These are phyloP conservation scores for Lissonota sp. DNA, from an alignment of 2,888 invertebrate genomes.

Conservation along the genomic window DNA sequence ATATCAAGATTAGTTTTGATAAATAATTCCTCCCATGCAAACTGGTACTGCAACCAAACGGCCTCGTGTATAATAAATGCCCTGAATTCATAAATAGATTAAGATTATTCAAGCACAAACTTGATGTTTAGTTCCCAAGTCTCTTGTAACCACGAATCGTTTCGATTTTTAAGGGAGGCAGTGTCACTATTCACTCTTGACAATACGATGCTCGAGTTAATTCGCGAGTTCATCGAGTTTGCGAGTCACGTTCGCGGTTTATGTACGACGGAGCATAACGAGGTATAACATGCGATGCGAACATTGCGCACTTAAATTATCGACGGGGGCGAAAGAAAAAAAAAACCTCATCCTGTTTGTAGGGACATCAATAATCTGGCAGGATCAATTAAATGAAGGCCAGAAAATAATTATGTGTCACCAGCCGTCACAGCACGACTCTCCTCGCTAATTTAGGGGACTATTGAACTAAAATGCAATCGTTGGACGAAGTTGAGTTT, in stretches of 20 bases:
- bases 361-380: background rate
- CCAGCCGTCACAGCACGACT: too few species aligned
- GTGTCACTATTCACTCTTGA: constrained; percentile 59
- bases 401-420: too few species aligned
- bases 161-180: constrained; percentile 49
- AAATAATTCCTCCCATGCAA: too few species aligned
- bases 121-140: too few species aligned
- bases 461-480: too few species aligned
- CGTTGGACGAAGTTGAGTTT: too few species aligned
- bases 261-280: constrained; percentile 65
- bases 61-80: too few species aligned
- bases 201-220: constrained; percentile 59
- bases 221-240: constrained; percentile 60
- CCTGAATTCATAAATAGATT: constrained; percentile 2
- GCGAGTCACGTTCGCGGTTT: constrained; percentile 68
- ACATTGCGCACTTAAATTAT: constrained; percentile 66
- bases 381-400: too few species aligned
- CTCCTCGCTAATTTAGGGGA: too few species aligned
- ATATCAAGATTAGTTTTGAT: too few species aligned
- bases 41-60: too few species aligned
- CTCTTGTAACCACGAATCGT: constrained; percentile 14
- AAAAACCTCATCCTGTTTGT: constrained; percentile 16
- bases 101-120: background rate
- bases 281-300: constrained; percentile 66
- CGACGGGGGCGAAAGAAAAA: constrained; percentile 8